Evolutionary conservation across 2,113 vertebrate species (phyloP).

Genomic region (Pycnonotus jocosus): DNA sequence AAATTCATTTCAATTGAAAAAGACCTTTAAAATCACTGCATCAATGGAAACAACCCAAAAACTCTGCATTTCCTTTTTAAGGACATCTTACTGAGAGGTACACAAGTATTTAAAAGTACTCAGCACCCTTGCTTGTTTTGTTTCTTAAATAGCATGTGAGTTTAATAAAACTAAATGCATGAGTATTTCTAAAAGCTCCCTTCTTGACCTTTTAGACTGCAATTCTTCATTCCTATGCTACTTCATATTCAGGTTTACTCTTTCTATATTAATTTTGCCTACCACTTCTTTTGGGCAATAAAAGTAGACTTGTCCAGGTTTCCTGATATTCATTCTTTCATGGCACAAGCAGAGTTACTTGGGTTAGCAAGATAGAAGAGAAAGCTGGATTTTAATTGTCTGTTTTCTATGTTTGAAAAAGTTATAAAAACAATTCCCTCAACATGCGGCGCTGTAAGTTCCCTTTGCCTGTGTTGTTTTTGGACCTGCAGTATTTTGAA

Average conservation of each 20-base stretch:
- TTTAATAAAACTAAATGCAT: not conserved
- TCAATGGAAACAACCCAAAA: not conserved
- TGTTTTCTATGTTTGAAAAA: not conserved
- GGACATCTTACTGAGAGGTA: not conserved
- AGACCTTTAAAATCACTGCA: not conserved
- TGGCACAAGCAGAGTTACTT: not conserved
- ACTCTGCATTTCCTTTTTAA: not conserved
- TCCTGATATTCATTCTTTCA: not conserved
- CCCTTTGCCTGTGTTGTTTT: not conserved
- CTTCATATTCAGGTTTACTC: not conserved
- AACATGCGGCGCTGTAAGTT: not conserved
- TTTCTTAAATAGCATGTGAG: not conserved
- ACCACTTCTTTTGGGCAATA: not conserved
- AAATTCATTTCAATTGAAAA: not conserved
- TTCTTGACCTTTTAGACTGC: not conserved
- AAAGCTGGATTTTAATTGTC: not conserved
- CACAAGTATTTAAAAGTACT: not conserved
- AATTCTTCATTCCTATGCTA: not conserved
- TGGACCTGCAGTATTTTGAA: slow-evolving; percentile 16
- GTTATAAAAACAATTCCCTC: not conserved
- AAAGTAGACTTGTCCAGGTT: not conserved
- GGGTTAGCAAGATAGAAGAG: not conserved
- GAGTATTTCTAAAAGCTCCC: not conserved
- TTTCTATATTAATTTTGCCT: not conserved
- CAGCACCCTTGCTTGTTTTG: not conserved